phyloP scores from a whole-genome alignment of 2,797 vertebrate genomes.

The Mallotus villosus region DNA sequence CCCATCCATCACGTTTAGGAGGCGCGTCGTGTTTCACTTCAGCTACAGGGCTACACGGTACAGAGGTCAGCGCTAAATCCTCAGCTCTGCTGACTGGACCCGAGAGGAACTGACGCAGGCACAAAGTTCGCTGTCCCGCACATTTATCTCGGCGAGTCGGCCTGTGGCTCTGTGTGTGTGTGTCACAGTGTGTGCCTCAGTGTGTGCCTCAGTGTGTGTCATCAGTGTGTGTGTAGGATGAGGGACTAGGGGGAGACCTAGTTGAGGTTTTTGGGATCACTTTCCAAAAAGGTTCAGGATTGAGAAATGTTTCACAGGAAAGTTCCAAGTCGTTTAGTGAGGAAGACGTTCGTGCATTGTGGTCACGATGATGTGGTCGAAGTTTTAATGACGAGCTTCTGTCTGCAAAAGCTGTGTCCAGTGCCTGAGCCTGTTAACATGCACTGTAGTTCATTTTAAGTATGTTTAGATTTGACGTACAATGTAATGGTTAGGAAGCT shows the following conservation, averaged over 20 bases:
- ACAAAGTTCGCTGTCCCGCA: conserved; percentile 45
- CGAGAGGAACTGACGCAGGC: conserved; percentile 50
- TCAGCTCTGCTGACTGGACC: conserved; percentile 60
- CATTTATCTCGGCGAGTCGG: conserved; percentile 52
- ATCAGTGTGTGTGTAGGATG: too few species aligned
- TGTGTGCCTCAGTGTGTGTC: neutral
- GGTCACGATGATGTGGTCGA: too few species aligned
- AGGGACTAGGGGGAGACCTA: too few species aligned
- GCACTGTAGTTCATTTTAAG: neutral
- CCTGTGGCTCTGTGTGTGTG: neutral
- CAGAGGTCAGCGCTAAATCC: conserved; percentile 55
- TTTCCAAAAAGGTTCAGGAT: too few species aligned
- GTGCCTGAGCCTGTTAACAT: neutral
- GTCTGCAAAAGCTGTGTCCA: neutral
- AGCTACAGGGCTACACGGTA: conserved; percentile 25
- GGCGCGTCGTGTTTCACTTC: conserved; percentile 34
- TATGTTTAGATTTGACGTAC: too few species aligned
- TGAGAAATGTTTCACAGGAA: too few species aligned
- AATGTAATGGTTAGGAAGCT: too few species aligned
- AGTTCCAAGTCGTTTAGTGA: neutral
- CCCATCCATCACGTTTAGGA: conserved; percentile 61
- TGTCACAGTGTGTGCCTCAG: too few species aligned
- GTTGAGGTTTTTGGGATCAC: too few species aligned
- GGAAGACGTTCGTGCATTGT: conserved; percentile 5
- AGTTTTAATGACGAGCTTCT: neutral